These are phyloP conservation scores for Esox niger DNA, from an alignment of 2,113 vertebrate genomes.

Conservation along the genomic window DNA sequence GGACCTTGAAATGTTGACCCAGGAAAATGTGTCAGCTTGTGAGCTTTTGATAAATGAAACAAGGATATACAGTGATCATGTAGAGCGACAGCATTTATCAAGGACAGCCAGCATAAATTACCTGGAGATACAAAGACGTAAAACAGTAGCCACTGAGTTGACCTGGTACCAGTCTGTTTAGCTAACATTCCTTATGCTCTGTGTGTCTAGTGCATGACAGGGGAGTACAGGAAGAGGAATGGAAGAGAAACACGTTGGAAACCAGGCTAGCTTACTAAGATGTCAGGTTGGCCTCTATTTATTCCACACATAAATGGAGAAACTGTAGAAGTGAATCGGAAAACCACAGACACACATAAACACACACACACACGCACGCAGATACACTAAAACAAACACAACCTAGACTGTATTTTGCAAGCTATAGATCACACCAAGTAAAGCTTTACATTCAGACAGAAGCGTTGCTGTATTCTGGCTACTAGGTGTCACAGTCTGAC, in stretches of 20 bases:
- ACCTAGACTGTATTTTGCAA: neutral
- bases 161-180: too few species aligned
- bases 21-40: slow-evolving; percentile 4
- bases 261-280: too few species aligned
- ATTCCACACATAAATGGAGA: slow-evolving; percentile 30
- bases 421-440: neutral
- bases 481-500: neutral
- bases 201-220: too few species aligned
- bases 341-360: neutral
- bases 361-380: neutral
- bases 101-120: slow-evolving; percentile 12
- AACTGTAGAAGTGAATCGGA: neutral
- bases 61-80: neutral
- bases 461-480: neutral
- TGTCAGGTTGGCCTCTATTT: too few species aligned
- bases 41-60: slow-evolving; percentile 50
- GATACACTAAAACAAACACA: neutral
- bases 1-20: slow-evolving; percentile 10
- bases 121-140: slow-evolving; percentile 14
- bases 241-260: too few species aligned
- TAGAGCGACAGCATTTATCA: neutral
- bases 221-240: too few species aligned
- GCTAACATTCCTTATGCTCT: too few species aligned
- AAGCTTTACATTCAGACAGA: neutral
- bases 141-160: slow-evolving; percentile 10